Conservation (phyloP, 2,113 vertebrate genomes). For the Tricholaema leucomelas region DNA sequence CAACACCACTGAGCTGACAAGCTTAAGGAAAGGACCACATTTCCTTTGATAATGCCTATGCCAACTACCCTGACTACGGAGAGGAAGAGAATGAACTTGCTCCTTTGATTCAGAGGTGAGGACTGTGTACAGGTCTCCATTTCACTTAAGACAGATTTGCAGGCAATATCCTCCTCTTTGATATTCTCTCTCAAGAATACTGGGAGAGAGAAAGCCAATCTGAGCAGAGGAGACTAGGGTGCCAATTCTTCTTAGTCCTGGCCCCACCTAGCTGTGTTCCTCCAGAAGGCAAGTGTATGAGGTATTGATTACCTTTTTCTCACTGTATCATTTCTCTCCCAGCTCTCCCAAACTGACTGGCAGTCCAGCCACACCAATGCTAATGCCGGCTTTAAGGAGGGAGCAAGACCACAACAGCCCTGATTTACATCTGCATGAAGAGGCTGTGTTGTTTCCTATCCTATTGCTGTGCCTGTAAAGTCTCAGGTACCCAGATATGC, state of each 20-base stretch:
- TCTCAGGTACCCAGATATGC: background rate
- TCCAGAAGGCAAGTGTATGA: background rate
- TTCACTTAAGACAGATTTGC: background rate
- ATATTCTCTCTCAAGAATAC: background rate
- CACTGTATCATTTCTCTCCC: background rate
- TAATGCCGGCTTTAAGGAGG: background rate
- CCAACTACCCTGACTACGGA: background rate
- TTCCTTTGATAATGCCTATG: constrained; percentile 1
- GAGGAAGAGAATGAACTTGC: background rate
- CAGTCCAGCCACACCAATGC: background rate
- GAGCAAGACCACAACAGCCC: background rate
- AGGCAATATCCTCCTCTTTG: constrained; percentile 11
- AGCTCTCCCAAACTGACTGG: background rate
- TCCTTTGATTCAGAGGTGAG: constrained; percentile 1
- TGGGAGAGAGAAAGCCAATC: background rate
- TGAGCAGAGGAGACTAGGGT: background rate
- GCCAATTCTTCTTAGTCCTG: background rate
- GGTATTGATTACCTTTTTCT: background rate
- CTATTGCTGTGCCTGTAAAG: background rate
- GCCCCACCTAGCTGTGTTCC: background rate
- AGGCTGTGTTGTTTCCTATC: background rate
- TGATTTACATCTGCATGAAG: background rate
- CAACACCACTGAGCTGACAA: background rate
- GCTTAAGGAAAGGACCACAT: background rate
- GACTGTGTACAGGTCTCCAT: background rate